phyloP scores from a whole-genome alignment of 1,140 invertebrate genomes.

The Pachyrhynchus sulphureomaculatus region DNA sequence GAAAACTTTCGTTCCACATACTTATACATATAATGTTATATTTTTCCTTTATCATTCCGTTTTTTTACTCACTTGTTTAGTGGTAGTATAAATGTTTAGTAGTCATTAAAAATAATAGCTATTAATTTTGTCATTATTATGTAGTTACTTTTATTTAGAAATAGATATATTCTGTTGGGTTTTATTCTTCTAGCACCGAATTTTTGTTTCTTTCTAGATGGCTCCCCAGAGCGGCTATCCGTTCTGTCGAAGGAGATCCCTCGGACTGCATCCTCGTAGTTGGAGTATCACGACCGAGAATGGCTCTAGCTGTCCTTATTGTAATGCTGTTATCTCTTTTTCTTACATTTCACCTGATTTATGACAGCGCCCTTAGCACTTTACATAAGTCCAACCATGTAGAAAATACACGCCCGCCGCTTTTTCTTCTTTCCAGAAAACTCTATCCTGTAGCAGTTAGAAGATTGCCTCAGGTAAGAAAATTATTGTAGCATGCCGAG shows the following conservation, averaged over 20 bases:
- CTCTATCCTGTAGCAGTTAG: conserved; percentile 45
- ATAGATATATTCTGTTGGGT: too few species aligned
- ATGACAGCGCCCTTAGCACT: conserved; percentile 79
- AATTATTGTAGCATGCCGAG: too few species aligned
- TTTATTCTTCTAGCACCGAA: too few species aligned
- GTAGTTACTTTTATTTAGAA: too few species aligned
- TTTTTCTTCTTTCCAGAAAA: conserved; percentile 42
- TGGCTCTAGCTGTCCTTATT: conserved; percentile 74
- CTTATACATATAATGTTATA: too few species aligned
- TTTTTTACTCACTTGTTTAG: too few species aligned
- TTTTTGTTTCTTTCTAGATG: conserved; percentile 59
- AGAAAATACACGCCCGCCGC: conserved; percentile 37
- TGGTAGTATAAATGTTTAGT: too few species aligned
- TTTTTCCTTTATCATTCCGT: too few species aligned
- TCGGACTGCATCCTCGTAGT: conserved; percentile 78
- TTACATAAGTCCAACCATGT: conserved; percentile 56
- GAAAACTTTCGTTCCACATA: too few species aligned
- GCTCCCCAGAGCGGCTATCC: conserved; percentile 74
- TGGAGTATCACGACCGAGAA: conserved; percentile 74
- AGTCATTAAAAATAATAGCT: too few species aligned
- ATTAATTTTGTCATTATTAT: too few species aligned
- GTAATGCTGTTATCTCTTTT: conserved; percentile 75
- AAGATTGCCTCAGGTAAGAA: conserved; percentile 41
- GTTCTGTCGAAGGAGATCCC: conserved; percentile 72
- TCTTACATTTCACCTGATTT: conserved; percentile 77